Percentiles rank a stretch among this genome's conserved stretches.
Conservation (phyloP, 2,888 invertebrate genomes). For the Acleris sparsana region DNA sequence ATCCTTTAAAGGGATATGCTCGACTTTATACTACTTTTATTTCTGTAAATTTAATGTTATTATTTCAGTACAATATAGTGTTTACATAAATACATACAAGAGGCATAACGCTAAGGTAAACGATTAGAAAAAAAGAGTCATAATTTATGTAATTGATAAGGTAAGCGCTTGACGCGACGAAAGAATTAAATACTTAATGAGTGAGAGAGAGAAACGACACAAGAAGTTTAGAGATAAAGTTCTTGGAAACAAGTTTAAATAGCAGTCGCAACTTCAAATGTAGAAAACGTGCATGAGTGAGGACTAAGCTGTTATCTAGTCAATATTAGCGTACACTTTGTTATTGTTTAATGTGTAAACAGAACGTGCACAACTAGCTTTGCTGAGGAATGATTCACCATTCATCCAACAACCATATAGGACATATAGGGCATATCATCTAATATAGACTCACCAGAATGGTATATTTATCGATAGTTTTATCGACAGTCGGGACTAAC, state of each 20-base stretch:
- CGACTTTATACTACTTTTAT: too few relatives aligned
- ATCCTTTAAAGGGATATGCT: too few relatives aligned
- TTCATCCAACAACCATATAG: neutral
- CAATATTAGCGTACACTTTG: slow-evolving; percentile 3
- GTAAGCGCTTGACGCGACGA: too few relatives aligned
- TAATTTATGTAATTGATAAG: neutral
- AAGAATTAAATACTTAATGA: neutral
- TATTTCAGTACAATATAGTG: too few relatives aligned
- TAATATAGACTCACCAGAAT: neutral
- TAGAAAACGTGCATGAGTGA: neutral
- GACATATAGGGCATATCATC: neutral
- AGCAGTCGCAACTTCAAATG: neutral
- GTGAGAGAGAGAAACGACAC: neutral
- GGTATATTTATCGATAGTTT: slow-evolving; percentile 59
- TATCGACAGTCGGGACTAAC: slow-evolving; percentile 67
- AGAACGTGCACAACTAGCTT: slow-evolving; percentile 10
- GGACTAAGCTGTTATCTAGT: neutral
- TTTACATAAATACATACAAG: too few relatives aligned
- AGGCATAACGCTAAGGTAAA: too few relatives aligned
- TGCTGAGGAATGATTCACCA: neutral
- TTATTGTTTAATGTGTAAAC: slow-evolving; percentile 8
- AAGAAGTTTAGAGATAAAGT: neutral
- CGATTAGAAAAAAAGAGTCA: too few relatives aligned
- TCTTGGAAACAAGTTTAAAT: neutral
- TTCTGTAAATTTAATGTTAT: too few relatives aligned